These are phyloP conservation scores for Tragelaphus strepsiceros DNA, from an alignment of 2,113 vertebrate genomes.

Conservation along the genomic window DNA sequence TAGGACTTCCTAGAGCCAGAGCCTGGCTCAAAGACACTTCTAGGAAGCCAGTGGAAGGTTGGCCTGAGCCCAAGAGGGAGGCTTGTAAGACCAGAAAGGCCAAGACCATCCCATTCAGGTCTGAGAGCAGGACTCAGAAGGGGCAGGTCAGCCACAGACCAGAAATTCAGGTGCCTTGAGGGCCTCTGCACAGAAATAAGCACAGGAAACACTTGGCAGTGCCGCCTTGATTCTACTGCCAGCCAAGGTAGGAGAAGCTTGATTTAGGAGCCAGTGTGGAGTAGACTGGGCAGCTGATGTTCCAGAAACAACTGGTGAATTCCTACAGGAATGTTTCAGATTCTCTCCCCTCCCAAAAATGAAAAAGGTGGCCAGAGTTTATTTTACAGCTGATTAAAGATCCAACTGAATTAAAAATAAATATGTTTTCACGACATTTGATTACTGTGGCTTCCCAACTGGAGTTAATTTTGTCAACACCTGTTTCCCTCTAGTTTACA, in stretches of 20 bases:
- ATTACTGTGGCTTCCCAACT: not conserved
- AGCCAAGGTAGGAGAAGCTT: not conserved
- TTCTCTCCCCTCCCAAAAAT: not conserved
- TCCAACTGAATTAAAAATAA: not conserved
- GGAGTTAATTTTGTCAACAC: not conserved
- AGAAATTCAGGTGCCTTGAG: not conserved
- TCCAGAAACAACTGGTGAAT: not conserved
- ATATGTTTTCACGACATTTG: not conserved
- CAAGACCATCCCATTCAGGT: fast-evolving
- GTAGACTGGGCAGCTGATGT: not conserved
- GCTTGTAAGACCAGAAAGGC: not conserved
- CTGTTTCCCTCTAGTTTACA: not conserved
- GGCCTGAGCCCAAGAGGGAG: not conserved
- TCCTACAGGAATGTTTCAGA: not conserved
- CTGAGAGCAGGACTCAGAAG: not conserved
- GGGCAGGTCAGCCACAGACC: not conserved
- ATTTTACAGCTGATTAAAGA: not conserved
- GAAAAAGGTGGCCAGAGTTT: not conserved
- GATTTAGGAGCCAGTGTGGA: not conserved
- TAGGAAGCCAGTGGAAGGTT: not conserved
- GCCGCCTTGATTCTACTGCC: not conserved
- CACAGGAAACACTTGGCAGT: not conserved
- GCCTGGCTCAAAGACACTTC: not conserved
- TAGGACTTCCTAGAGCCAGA: not conserved
- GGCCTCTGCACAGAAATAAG: not conserved